These are phyloP conservation scores for Drosophila imparisetae DNA, from an alignment of 2,888 invertebrate genomes.

Conservation along the genomic window DNA sequence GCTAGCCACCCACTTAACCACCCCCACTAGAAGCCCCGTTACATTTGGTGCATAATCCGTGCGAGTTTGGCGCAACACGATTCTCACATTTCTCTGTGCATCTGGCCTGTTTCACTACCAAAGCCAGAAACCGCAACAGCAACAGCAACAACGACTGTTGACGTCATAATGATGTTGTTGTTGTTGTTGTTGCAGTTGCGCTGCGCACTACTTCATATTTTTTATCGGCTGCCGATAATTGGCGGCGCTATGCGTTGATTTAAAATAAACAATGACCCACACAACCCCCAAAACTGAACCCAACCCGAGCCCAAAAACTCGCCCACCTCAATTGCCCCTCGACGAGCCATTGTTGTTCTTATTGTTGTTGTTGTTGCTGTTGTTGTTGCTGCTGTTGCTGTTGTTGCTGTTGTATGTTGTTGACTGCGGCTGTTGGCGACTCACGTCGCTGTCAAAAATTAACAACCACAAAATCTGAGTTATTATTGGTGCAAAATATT, in stretches of 20 bases:
- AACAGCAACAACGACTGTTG: slow-evolving; percentile 41
- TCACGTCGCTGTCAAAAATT: slow-evolving; percentile 72
- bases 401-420: slow-evolving; percentile 46
- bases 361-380: slow-evolving; percentile 9
- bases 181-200: slow-evolving; percentile 14
- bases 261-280: slow-evolving; percentile 67
- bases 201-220: slow-evolving; percentile 46
- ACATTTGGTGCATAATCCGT: slow-evolving; percentile 47
- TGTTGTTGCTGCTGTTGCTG: slow-evolving; percentile 29
- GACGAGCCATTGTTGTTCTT: slow-evolving; percentile 27
- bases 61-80: slow-evolving; percentile 26
- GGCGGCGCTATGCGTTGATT: slow-evolving; percentile 68
- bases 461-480: slow-evolving; percentile 77
- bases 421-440: slow-evolving; percentile 67
- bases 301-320: slow-evolving; percentile 1
- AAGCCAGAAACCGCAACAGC: slow-evolving; percentile 44
- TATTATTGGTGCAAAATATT: slow-evolving; percentile 67
- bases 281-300: slow-evolving; percentile 37
- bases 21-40: slow-evolving; percentile 28
- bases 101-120: slow-evolving; percentile 53
- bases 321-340: slow-evolving; percentile 7
- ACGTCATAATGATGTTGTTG: slow-evolving; percentile 64
- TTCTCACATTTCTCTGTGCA: slow-evolving; percentile 49
- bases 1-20: background rate
- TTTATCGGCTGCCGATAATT: slow-evolving; percentile 71